Conservation (phyloP, 2,797 vertebrate genomes). For the Ceyx erithaca region DNA sequence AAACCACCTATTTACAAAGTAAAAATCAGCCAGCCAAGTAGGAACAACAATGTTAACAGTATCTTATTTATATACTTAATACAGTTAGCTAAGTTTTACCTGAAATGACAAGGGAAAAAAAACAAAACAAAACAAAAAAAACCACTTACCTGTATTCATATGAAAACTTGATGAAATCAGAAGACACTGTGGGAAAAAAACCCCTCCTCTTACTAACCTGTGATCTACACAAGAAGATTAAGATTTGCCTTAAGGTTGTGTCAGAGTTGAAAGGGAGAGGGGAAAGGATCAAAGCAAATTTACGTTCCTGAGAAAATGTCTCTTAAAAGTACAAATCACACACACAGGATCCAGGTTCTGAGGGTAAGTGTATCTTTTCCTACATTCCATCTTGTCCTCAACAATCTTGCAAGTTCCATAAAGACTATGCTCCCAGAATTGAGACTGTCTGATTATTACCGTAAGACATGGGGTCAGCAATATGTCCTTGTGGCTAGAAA, state of each 20-base stretch:
- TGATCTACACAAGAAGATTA: not conserved
- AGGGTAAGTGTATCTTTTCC: not conserved
- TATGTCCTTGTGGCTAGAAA: no score
- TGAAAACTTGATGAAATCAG: not conserved
- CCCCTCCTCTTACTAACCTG: not conserved
- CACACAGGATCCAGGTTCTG: not conserved
- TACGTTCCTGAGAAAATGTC: not conserved
- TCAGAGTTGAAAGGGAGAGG: not conserved
- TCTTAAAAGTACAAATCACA: not conserved
- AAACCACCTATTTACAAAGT: not conserved
- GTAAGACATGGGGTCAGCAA: not conserved
- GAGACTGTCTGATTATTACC: not conserved
- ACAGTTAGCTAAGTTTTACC: not conserved
- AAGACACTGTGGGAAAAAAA: not conserved
- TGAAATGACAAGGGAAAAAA: not conserved
- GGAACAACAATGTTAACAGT: not conserved
- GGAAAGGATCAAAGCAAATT: not conserved
- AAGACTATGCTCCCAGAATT: not conserved
- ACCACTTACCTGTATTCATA: not conserved
- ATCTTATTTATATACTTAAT: not conserved
- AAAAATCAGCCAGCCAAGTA: not conserved
- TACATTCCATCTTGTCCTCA: not conserved
- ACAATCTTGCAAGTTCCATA: not conserved
- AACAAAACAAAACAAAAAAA: not conserved
- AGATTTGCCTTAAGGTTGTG: not conserved